Conservation (phyloP, 2,113 vertebrate species). For the Sinocyclocheilus anophthalmus region DNA sequence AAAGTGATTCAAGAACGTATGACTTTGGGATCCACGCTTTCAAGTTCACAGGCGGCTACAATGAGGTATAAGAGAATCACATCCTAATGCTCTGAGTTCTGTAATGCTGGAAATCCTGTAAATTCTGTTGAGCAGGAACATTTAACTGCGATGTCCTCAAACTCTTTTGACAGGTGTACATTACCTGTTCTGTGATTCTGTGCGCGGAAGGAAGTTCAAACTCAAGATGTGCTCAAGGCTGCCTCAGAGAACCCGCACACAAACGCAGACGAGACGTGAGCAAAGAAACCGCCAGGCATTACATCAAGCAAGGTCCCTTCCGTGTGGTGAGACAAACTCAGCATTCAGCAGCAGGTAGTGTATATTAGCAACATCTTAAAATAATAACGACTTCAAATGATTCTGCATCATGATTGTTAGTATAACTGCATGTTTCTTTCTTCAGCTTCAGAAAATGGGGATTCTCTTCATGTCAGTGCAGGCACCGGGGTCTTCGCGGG, state of each 20-base stretch:
- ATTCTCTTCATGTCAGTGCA: slow-evolving; percentile 34
- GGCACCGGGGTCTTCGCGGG: slow-evolving; percentile 52
- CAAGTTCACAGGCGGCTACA: slow-evolving; percentile 70
- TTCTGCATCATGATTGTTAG: neutral
- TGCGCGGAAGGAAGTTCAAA: slow-evolving; percentile 46
- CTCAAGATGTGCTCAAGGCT: slow-evolving; percentile 55
- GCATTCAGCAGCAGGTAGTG: neutral
- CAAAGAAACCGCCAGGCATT: slow-evolving; percentile 20
- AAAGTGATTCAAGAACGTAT: slow-evolving; percentile 47
- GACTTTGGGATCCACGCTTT: slow-evolving; percentile 73
- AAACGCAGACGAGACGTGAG: slow-evolving; percentile 39
- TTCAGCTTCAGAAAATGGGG: neutral
- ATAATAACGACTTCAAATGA: neutral
- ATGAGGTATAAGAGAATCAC: slow-evolving; percentile 64
- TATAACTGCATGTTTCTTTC: neutral
- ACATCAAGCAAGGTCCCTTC: slow-evolving; percentile 62
- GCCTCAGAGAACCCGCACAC: neutral
- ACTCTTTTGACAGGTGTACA: slow-evolving; percentile 45
- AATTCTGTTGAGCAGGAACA: neutral
- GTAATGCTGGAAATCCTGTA: no score
- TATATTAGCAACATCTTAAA: neutral
- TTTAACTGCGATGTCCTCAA: neutral
- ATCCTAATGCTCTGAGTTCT: neutral
- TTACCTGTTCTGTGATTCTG: slow-evolving; percentile 58
- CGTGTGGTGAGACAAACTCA: slow-evolving; percentile 1